These are phyloP conservation scores for Lophochroa leadbeateri DNA, from an alignment of 2,113 vertebrate species.

Conservation along the genomic window DNA sequence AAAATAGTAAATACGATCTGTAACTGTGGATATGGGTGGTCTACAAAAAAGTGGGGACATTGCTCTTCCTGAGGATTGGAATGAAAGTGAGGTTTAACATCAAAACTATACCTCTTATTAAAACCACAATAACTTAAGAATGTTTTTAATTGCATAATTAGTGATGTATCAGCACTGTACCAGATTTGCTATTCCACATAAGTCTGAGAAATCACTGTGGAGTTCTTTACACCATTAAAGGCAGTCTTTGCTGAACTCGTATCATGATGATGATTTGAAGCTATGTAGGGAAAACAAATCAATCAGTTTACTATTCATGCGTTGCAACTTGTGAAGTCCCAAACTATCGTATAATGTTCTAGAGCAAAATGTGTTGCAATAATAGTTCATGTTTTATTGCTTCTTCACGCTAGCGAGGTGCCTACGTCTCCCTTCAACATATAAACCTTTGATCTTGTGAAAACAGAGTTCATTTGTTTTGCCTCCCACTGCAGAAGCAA, in stretches of 20 bases:
- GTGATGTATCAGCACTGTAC: background rate
- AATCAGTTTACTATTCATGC: conserved; percentile 30
- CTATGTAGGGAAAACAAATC: conserved; percentile 25
- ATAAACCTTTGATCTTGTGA: conserved; percentile 2
- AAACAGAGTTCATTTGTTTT: conserved; percentile 34
- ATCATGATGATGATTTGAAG: conserved; percentile 12
- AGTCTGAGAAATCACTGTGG: background rate
- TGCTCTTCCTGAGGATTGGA: background rate
- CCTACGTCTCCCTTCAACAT: background rate
- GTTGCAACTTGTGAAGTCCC: background rate
- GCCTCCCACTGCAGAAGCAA: background rate
- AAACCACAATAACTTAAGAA: background rate
- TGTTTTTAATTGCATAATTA: background rate
- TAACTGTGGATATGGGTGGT: background rate
- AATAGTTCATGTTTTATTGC: conserved; percentile 32
- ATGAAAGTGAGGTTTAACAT: background rate
- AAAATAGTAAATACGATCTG: background rate
- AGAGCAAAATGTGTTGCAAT: background rate
- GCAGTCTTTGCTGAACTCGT: background rate
- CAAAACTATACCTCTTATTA: background rate
- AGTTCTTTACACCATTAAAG: background rate
- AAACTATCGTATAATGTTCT: background rate
- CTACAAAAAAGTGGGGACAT: background rate
- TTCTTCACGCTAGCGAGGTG: background rate
- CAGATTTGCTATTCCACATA: background rate